Conservation (phyloP, 2,113 vertebrate genomes). For the Isichthys henryi region DNA sequence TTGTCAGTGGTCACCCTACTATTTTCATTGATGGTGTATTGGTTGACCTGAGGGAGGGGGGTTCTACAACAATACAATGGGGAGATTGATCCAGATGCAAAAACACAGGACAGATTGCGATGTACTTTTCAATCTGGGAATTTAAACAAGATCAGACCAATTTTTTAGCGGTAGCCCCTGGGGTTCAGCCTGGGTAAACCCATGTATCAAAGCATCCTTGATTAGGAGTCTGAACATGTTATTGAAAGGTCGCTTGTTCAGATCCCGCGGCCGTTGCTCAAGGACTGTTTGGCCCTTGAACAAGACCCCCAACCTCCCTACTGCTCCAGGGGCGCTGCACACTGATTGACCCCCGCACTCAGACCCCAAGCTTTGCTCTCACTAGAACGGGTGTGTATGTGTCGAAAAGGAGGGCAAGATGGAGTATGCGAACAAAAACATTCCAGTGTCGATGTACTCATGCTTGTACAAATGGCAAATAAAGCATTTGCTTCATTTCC, state of each 20-base stretch:
- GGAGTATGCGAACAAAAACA: neutral
- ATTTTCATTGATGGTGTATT: no score
- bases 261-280: neutral
- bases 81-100: neutral
- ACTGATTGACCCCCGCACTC: neutral
- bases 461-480: neutral
- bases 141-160: neutral
- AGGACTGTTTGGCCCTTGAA: neutral
- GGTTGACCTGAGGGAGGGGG: no score
- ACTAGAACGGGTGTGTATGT: neutral
- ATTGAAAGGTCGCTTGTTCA: neutral
- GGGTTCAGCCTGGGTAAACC: neutral
- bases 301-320: neutral
- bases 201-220: neutral
- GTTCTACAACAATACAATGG: neutral
- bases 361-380: neutral
- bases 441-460: neutral
- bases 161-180: neutral
- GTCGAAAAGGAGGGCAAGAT: neutral
- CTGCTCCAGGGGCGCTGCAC: neutral
- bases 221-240: neutral
- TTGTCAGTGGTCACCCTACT: no score
- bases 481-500: neutral
- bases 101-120: neutral
- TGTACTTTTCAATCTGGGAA: neutral